A percentile compares a stretch with the other conserved stretches of the same genome.
These are phyloP conservation scores for Tinea trinotella DNA, from an alignment of 2,888 invertebrate genomes.

Conservation along the genomic window DNA sequence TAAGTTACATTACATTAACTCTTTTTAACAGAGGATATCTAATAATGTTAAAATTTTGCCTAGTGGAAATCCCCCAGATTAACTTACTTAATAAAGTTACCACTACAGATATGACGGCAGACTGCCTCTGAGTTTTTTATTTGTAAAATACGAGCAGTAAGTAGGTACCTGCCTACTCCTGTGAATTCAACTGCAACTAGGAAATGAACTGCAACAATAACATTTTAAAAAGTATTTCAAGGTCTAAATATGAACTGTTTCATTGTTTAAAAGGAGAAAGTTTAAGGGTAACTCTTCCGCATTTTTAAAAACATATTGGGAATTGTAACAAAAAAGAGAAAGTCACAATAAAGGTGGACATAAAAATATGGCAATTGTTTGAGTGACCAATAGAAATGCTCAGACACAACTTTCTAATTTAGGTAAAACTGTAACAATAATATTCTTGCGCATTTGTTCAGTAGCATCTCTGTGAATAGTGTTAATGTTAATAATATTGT, in stretches of 20 bases:
- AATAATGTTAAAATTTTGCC: no score
- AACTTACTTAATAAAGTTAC: no score
- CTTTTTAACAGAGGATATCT: no score
- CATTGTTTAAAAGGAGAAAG: conserved; percentile 61
- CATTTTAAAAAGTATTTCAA: neutral
- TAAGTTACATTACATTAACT: no score
- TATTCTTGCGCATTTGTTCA: conserved; percentile 32
- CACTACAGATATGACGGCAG: no score
- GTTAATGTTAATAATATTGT: neutral
- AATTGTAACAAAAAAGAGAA: conserved; percentile 69
- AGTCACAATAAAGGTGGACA: conserved; percentile 47
- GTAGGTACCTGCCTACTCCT: no score
- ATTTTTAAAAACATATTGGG: conserved; percentile 47
- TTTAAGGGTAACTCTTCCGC: conserved; percentile 52
- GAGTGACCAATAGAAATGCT: conserved; percentile 48
- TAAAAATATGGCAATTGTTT: conserved; percentile 39
- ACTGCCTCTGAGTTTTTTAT: no score
- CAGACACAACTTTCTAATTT: conserved; percentile 60
- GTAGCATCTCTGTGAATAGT: conserved; percentile 2
- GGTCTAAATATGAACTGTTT: neutral
- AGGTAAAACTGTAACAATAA: conserved; percentile 36
- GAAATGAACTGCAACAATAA: no score
- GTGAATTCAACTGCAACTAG: no score
- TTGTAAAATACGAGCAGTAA: no score
- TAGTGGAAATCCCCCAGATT: no score